Evolutionary conservation across 2,113 vertebrate genomes (phyloP).

Genomic region (Casuarius casuarius): DNA sequence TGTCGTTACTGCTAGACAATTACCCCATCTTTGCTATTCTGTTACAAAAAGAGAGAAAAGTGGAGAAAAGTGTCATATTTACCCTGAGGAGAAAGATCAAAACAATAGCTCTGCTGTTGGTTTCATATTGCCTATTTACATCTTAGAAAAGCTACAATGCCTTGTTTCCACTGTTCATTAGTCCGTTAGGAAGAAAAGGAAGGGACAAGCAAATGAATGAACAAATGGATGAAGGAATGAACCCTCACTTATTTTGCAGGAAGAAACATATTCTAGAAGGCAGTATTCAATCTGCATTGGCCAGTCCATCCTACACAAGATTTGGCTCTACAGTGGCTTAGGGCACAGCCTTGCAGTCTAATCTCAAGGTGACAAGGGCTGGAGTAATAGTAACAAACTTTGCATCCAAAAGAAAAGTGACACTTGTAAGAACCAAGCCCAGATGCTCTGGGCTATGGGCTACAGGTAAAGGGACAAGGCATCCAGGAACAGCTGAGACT

Average conservation of each 20-base stretch:
- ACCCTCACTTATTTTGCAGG: neutral
- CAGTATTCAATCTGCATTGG: neutral
- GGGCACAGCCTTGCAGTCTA: accelerated
- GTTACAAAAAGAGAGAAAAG: neutral
- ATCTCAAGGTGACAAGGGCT: neutral
- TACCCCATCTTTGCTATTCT: neutral
- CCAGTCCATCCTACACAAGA: accelerated
- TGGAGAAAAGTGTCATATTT: neutral
- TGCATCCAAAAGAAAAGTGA: neutral
- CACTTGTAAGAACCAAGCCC: neutral
- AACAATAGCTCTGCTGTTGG: neutral
- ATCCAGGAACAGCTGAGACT: neutral
- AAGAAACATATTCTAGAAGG: no score
- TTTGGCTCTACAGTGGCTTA: neutral
- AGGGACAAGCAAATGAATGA: neutral
- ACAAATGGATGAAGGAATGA: neutral
- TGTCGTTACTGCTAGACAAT: neutral
- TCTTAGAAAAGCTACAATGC: neutral
- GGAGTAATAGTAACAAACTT: neutral
- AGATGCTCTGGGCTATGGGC: neutral
- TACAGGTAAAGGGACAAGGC: neutral
- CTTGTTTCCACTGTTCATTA: neutral
- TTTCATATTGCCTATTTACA: neutral
- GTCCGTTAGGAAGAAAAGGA: neutral
- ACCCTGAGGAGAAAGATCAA: neutral